Evolutionary conservation across 2,797 vertebrate genomes (phyloP), one percentile per base, ranked within the genome.

Genomic region (Neosilurus mollespiculum): DNA sequence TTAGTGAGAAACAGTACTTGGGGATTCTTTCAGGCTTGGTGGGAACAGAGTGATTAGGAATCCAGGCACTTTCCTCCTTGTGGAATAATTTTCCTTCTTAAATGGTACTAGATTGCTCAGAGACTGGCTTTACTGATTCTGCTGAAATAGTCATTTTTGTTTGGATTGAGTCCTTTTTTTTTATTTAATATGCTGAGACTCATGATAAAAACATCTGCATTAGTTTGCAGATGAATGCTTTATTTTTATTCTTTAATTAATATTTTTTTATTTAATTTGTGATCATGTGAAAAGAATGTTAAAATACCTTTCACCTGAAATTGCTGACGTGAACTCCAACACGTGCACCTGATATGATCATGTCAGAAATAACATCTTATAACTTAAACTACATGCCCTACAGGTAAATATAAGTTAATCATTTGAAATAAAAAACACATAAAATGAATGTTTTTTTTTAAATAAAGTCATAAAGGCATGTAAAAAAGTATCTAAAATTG

Each of bases 71-170:
- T 30, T 62, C 53, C 56, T 53, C 24, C 85, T 84, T 24, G 43
- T 79, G 67, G 85, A 81, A 85, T 85, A 86, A 85, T 73, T 72
- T 77, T 85, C 73, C 70, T 61, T 85, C 81, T 75, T 82, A 78
- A 80, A 82, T 78, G 78, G n/a, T 77, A 85, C 79, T 62, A 54
- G 81, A 82, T 65, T 84, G 78, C 83, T 85, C 54, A 59, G 69
- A 87, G 78, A 66, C 43, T 85, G 70, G 85, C 65, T 59, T 69
- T 59, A 81, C 84, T 54, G 61, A 87, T 85, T 84, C 72, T 81
- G 85, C 80, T 86, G 78, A 88, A 85, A 86, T 83, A 58, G 24
- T 58, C 34, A 3, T 73, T 77, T 72, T 61, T 61, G 20, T 15
- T 12, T n/a, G 24, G 3, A 15, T 4, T 5, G 2, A 6, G 6